Evolutionary conservation across 2,797 vertebrate species (phyloP).

Genomic region (Falco naumanni): DNA sequence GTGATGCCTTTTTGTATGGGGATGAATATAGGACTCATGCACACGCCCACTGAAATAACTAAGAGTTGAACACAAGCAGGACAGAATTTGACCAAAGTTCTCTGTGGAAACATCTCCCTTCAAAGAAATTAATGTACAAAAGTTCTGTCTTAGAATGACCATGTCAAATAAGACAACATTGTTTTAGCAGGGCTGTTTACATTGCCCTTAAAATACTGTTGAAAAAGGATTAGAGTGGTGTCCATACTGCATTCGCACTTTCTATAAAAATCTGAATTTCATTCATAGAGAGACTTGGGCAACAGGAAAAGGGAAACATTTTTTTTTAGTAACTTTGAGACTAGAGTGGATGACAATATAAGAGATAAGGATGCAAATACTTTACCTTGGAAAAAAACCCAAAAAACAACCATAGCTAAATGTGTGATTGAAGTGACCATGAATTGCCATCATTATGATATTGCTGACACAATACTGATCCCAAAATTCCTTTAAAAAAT

Average conservation of each 20-base stretch:
- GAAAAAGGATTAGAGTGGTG: background rate
- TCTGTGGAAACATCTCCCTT: background rate
- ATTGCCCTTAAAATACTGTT: background rate
- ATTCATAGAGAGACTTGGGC: background rate
- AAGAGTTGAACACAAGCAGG: background rate
- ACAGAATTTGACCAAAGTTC: background rate
- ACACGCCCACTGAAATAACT: background rate
- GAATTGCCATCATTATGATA: conserved; percentile 46
- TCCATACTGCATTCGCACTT: background rate
- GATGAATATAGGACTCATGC: background rate
- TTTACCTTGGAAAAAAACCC: background rate
- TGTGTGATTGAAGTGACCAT: conserved; percentile 5
- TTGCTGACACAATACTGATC: conserved; percentile 43
- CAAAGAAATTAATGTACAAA: background rate
- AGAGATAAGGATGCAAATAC: background rate
- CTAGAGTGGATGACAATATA: background rate
- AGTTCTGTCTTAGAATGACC: background rate
- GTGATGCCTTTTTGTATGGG: background rate
- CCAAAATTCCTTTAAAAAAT: conserved; percentile 63
- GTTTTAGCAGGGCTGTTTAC: background rate
- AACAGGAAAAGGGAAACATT: background rate
- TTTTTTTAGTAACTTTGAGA: background rate
- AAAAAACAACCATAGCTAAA: background rate
- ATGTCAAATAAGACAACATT: background rate
- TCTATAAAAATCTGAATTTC: background rate